Base-by-base conservation (phyloP, 2,888 invertebrate species). In the Tenthredo amoena region DNA sequence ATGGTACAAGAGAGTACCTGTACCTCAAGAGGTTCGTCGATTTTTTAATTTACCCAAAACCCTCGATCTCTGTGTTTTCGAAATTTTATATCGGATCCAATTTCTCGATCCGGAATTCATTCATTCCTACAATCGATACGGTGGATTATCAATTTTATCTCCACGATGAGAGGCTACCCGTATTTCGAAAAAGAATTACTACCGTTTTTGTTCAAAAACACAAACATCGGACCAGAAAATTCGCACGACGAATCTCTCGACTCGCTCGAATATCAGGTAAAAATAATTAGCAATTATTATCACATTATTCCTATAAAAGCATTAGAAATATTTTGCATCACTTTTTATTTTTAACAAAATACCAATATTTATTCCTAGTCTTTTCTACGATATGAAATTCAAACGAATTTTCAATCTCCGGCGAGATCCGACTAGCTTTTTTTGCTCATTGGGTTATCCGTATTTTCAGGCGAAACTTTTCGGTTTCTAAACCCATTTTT, bases 221-320 rank as follows among this genome's bases (percentile, higher is more conserved):
- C n/a, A 18, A 81, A 81, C 2, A 81, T n/a, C 21, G 5, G 40
- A 37, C 21, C n/a, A 34, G 86, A 85, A 31, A 86, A 76, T 62
- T 82, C 85, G 9, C 26, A 77, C 15, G 87, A 85, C 31, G 86
- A 50, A 37, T 76, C 83, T 85, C 26, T 86, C 43, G 89, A 90
- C 85, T 88, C 88, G 43, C 87, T 90, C 74, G 88, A 90, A 18
- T 83, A 87, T 86, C 85, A 88, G 89, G 90, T 90, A 87, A 86
- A 84, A 58, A 74, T 40, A 26, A 43, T 31, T 21, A 34, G 31
- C 12, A 0, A 50, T 40, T 9, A 34, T 50, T 31, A 50, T 31
- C 31, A 21, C 15, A 12, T 18, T 77, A 50, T 50, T 50, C 2
- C 26, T 26, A 26, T 26, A 43, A 43, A 43, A 43, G 3, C 12